phyloP scores from a whole-genome alignment of 1,140 invertebrate genomes.

The Bombus sibiricus region DNA sequence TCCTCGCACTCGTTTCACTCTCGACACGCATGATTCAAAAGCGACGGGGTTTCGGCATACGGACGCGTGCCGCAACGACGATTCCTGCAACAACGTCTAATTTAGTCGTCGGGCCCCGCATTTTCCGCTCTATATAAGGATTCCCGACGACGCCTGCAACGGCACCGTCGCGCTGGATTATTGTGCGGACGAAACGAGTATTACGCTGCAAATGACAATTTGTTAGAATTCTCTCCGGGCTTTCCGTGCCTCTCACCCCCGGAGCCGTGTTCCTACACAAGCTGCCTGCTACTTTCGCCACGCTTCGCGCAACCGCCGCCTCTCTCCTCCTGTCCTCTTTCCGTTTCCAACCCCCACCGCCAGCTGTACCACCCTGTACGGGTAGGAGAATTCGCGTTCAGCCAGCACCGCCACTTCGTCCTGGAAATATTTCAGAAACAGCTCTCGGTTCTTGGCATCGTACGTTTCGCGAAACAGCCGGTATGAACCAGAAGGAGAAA shows the following conservation, averaged over 20 bases:
- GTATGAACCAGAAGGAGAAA: too few species aligned
- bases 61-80: conserved; percentile 4
- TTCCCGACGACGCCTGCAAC: conserved; percentile 48
- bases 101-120: conserved; percentile 42
- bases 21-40: background rate
- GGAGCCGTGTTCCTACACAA: background rate
- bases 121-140: conserved; percentile 63
- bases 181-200: conserved; percentile 68
- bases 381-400: conserved; percentile 8
- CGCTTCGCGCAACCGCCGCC: conserved; percentile 5
- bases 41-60: background rate
- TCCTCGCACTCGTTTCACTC: background rate
- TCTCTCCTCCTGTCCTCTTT: background rate
- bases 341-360: background rate
- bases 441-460: conserved; percentile 58
- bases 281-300: conserved; percentile 5
- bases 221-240: conserved; percentile 63
- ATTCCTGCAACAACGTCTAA: conserved; percentile 48
- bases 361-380: background rate
- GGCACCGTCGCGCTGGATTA: conserved; percentile 59
- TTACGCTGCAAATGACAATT: conserved; percentile 70
- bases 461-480: conserved; percentile 51
- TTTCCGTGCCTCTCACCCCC: background rate
- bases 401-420: background rate
- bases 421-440: conserved; percentile 67